phyloP scores from a whole-genome alignment of 2,797 vertebrate species.

The Emydoidea blandingii region DNA sequence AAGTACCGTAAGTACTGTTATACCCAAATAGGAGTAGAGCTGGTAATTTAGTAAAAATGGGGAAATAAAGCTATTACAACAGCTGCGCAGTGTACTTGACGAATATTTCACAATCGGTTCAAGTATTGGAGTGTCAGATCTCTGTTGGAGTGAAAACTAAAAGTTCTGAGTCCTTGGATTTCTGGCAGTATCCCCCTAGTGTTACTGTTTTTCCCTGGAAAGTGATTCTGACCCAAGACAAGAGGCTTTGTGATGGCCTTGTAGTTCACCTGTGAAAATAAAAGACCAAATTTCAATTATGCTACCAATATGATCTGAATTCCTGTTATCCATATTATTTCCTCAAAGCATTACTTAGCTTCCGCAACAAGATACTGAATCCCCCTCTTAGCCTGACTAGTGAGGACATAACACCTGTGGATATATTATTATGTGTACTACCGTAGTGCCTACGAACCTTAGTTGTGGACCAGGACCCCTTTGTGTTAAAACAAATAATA shows the following conservation, averaged over 20 bases:
- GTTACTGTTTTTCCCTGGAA: rapidly evolving
- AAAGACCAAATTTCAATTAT: background rate
- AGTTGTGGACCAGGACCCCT: background rate
- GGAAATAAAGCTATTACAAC: conserved; percentile 64
- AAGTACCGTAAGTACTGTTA: background rate
- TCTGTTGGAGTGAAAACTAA: background rate
- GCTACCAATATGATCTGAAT: background rate
- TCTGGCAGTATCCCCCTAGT: background rate
- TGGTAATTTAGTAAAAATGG: conserved; percentile 47
- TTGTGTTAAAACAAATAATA: background rate
- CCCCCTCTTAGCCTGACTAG: background rate
- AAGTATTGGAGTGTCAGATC: background rate
- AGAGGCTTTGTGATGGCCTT: background rate
- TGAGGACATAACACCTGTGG: background rate
- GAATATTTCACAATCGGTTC: conserved; percentile 41
- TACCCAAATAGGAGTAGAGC: background rate
- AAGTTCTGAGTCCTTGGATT: conserved; percentile 5
- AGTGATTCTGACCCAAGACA: background rate
- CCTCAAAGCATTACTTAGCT: background rate
- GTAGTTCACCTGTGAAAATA: background rate
- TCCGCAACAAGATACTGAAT: background rate
- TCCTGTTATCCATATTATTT: background rate
- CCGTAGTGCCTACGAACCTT: background rate
- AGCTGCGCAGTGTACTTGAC: conserved; percentile 23
- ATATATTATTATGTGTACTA: background rate